Evolutionary conservation across 2,888 invertebrate species (phyloP), one percentile per base, ranked within the genome.

Genomic region (Caenorhabditis drosophilae): DNA sequence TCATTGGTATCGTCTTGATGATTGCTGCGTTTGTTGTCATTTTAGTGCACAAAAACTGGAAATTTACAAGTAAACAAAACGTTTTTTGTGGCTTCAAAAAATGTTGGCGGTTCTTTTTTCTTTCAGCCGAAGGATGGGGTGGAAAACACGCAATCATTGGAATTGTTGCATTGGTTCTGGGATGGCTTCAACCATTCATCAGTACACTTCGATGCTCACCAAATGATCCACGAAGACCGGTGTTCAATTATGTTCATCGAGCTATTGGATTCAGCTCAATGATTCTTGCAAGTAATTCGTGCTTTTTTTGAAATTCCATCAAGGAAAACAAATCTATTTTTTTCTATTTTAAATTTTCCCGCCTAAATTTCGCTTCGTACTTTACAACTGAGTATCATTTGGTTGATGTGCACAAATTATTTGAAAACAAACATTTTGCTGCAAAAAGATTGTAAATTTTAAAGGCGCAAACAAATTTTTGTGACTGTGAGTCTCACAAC

Each of bases 231-330:
- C 56, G 70, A 41, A 55, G 76, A 9, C 73, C 70, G n/a, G 53
- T 73, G 41, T 76, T 76, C 69, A 76, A 76, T 42, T 73, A 71
- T 64, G 51, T 70, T 36, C 76, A 76, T 58, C 44, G 76, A 15
- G 47, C 45, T 12, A 73, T 76, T 42, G 76, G 76, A 49, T 56
- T 76, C 0, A 25, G 57, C 0, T 67, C 76, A 1, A 66, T 71
- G 46, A 18, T 58, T 38, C 44, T 75, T 4, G 76, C 76, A 9
- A 70, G 76, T 76, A 34, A 47, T 69, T 62, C 52, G 1, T 27
- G n/a, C n/a, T n/a, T n/a, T n/a, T n/a, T n/a, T n/a, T n/a, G n/a
- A n/a, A n/a, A n/a, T n/a, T n/a, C n/a, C n/a, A n/a, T n/a, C n/a
- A n/a, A n/a, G n/a, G n/a, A n/a, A n/a, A n/a, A n/a, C n/a, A n/a